Conservation (phyloP, 1,140 invertebrate genomes). For the Lepidurus couesii region DNA sequence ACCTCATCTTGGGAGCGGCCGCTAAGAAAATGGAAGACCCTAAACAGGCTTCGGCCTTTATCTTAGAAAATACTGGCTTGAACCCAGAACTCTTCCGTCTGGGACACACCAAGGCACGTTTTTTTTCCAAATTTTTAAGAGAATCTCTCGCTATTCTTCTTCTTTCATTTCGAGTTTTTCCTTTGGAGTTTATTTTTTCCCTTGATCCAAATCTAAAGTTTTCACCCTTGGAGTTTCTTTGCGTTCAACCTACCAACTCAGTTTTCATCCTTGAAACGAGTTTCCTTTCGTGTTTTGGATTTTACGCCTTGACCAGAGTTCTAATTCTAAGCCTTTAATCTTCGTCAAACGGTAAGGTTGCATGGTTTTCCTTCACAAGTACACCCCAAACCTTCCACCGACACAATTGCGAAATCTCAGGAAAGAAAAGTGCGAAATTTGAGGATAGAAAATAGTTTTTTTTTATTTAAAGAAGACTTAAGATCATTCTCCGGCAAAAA, state of each 20-base stretch:
- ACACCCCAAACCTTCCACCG: neutral
- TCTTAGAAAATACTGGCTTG: slow-evolving; percentile 53
- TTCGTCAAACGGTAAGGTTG: neutral
- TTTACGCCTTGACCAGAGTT: neutral
- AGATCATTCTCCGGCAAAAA: no score
- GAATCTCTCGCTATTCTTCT: neutral
- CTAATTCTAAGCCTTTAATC: neutral
- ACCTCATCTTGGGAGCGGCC: slow-evolving; percentile 56
- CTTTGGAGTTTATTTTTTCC: neutral
- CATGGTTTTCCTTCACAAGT: neutral
- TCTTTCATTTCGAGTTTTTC: neutral
- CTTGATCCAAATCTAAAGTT: neutral
- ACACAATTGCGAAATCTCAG: neutral
- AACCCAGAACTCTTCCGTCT: slow-evolving; percentile 56
- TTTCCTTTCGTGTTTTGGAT: slow-evolving; percentile 32
- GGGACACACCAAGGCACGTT: slow-evolving; percentile 57
- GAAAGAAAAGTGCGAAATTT: no score
- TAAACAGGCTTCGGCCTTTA: slow-evolving; percentile 53
- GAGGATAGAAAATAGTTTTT: no score
- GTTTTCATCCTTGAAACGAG: neutral
- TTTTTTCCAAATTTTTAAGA: neutral
- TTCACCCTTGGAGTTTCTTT: neutral
- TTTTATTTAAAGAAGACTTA: no score
- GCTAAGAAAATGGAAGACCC: slow-evolving; percentile 50
- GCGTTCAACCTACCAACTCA: no score